Percentiles rank a stretch among this genome's conserved stretches.
Evolutionary conservation across 2,797 vertebrate species (phyloP).

Genomic region (Acipenser oxyrinchus): DNA sequence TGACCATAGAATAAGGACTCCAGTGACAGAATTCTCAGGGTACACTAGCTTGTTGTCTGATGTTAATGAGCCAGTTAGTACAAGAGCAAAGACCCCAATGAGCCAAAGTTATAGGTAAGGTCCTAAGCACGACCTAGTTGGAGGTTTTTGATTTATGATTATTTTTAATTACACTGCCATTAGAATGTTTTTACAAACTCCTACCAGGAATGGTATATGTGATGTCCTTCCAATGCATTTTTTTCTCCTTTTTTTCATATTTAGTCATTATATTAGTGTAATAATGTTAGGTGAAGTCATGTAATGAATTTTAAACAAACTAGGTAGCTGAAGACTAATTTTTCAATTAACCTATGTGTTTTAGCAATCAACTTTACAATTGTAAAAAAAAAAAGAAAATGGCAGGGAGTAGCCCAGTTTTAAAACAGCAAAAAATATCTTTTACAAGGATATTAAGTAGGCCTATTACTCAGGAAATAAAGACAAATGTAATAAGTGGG

Average conservation of each 20-base stretch:
- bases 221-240: conserved; percentile 97
- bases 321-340: conserved; percentile 62
- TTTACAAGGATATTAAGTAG: conserved; percentile 71
- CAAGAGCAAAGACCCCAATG: conserved; percentile 95
- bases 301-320: conserved; percentile 77
- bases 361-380: conserved; percentile 87
- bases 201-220: conserved; percentile 91
- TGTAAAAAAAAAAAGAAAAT: conserved; percentile 82
- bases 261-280: conserved; percentile 79
- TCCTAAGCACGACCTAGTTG: conserved; percentile 63
- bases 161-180: conserved; percentile 88
- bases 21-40: conserved; percentile 99
- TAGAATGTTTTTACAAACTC: conserved; percentile 92
- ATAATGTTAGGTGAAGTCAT: conserved; percentile 85
- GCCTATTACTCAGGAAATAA: conserved; percentile 68
- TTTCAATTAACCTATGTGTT: conserved; percentile 74
- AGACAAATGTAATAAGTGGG: conserved; percentile 61
- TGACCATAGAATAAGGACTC: conserved; percentile 93
- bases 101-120: conserved; percentile 99
- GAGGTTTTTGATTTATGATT: conserved; percentile 54
- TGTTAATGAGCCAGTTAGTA: conserved; percentile 93
- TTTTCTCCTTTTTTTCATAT: conserved; percentile 49
- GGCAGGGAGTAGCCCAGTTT: conserved; percentile 92
- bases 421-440: conserved; percentile 79
- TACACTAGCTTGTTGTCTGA: conserved; percentile 99